Base-by-base conservation (phyloP, 2,888 invertebrate species). In the Plagodis dolabraria region DNA sequence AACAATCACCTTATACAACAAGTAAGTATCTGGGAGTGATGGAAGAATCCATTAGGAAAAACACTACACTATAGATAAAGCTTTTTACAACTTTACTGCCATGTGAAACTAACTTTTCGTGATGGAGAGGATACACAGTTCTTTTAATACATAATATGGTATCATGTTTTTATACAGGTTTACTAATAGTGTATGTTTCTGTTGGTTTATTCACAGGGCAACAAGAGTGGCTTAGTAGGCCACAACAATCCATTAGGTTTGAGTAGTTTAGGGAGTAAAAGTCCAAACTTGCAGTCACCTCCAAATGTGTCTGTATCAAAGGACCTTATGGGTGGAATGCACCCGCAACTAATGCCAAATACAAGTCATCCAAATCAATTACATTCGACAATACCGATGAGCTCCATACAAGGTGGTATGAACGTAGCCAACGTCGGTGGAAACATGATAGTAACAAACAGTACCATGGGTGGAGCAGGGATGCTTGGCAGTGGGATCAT, bases 271-370 rank as follows among this genome's bases (percentile, higher is more conserved):
- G 96, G 96, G 67, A 97, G 94, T 88, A 97, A 97, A 86, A 96
- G 96, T 86, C 96, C 97, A 67, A 97, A 95, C 82, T 92, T 97
- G 82, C 97, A 97, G 86, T 97, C 97, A 56, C 97, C 97, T 59
- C 97, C 97, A 49, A 97, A 97, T 79, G 96, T 96, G 73, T 96
- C 96, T 66, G 96, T 96, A 65, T 95, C 96, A 70, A 97, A 97
- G 89, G 96, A 96, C 72, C 95, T 96, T 70, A 96, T 97, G 88
- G 95, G 96, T 80, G 93, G 93, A 59, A 87, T 93, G 82, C 94
- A 94, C 87, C 95, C 95, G 64, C 95, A 95, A 94, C 94, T 95
- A 77, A 95, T 96, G 94, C 94, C 95, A 86, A 96, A 96, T 92
- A 95, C 96, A 86, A 95, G 95, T 79, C 94, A 94, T 90, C 95